Evolutionary conservation across 2,113 vertebrate genomes (phyloP).

Genomic region (Mesembrinibis cayennensis): DNA sequence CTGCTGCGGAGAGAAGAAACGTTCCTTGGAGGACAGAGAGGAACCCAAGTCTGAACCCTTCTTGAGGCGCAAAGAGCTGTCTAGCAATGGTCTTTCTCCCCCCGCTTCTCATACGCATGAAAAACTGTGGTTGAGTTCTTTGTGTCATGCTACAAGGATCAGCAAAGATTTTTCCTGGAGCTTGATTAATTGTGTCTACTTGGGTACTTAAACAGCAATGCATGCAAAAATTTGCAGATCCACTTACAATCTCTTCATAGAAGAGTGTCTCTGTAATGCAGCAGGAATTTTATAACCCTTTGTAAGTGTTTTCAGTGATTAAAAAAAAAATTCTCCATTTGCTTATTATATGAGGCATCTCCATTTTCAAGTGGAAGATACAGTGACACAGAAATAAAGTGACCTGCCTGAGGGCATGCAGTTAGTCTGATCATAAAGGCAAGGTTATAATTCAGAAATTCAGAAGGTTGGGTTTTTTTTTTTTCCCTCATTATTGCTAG

Average conservation of each 20-base stretch:
- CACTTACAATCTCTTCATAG: rapidly evolving
- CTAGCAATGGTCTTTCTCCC: not conserved
- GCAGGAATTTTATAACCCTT: not conserved
- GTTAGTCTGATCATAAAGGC: not conserved
- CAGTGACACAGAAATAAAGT: not conserved
- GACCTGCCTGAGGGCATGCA: not conserved
- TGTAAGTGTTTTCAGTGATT: not conserved
- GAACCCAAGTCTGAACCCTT: not conserved
- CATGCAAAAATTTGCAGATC: not conserved
- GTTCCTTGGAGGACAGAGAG: too few relatives aligned
- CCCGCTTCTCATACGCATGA: rapidly evolving
- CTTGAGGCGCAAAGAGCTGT: not conserved
- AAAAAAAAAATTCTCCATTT: not conserved
- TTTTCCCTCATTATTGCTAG: not conserved
- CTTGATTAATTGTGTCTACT: not conserved
- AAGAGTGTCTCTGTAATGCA: not conserved
- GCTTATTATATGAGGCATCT: not conserved
- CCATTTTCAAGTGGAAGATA: not conserved
- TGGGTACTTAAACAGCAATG: not conserved
- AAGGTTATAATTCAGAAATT: not conserved
- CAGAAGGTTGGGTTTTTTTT: not conserved
- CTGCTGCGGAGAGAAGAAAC: not conserved
- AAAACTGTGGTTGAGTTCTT: not conserved
- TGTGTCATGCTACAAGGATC: not conserved
- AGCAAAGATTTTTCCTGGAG: not conserved